Conservation (phyloP, 2,797 vertebrate genomes). For the Antrozous pallidus region DNA sequence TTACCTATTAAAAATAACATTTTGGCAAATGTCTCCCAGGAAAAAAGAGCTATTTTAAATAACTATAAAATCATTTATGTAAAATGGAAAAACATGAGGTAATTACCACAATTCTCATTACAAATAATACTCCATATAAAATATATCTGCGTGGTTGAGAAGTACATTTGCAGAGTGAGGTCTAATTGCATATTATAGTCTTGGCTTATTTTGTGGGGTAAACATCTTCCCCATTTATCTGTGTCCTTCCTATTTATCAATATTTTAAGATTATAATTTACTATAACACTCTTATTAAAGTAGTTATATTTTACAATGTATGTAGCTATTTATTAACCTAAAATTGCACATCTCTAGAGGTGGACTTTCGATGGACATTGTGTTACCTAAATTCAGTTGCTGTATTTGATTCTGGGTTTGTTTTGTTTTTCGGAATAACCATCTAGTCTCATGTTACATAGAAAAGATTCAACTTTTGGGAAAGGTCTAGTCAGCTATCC, state of each 20-base stretch:
- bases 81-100: background rate
- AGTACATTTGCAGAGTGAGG: background rate
- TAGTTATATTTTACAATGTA: background rate
- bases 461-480: background rate
- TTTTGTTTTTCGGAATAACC: background rate
- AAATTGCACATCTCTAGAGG: background rate
- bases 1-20: background rate
- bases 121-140: background rate
- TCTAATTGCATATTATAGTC: background rate
- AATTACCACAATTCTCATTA: background rate
- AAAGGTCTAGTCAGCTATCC: background rate
- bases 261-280: background rate
- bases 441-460: background rate
- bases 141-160: background rate
- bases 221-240: background rate
- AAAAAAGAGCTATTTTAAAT: background rate
- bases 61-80: background rate
- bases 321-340: background rate
- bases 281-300: background rate
- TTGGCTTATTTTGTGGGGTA: background rate
- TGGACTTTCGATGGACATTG: background rate
- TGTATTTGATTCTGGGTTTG: background rate
- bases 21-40: background rate
- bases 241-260: background rate
- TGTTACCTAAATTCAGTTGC: background rate